Evolutionary conservation across 2,797 vertebrate species (phyloP), one percentile per base, ranked within the genome.

Genomic region (Falco concolor): DNA sequence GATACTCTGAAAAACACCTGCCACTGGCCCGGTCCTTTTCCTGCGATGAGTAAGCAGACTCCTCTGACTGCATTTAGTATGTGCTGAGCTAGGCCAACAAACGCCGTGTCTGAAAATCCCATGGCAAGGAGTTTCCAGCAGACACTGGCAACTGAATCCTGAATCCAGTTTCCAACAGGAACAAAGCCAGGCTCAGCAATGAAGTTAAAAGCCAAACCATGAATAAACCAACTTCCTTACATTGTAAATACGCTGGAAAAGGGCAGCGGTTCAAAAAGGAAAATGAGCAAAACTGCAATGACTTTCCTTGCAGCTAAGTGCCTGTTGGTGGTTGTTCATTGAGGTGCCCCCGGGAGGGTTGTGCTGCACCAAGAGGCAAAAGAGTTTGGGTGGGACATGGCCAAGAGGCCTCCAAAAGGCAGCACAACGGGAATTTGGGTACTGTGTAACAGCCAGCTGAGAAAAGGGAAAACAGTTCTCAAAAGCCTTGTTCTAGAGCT

Each of bases 171-270:
- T 74, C 86, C 84, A 89, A 52, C 27, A 93, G 92, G 84, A 94
- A 84, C 38, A 68, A 83, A 60, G 94, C 93, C 90, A 95, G 94
- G 45, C 90, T 75, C 86, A 90, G 69, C 77, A 95, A 32, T 4
- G 0, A 80, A 72, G 86, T 75, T 87, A 72, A 90, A 95, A 95
- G 92, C 84, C 86, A 95, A 92, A 38, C 75, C 59, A 19, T 64
- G 53, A 89, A 87, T 24, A 92, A 94, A 87, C 88, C 61, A 17
- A 74, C 81, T 96, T 96, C 91, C 96, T 97, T 89, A 68, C 54
- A 84, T 92, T 95, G 96, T 95, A 85, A 96, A 85, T 84, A 64
- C 14, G 3, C 87, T 3, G 4, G 88, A 67, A 95, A 94, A 92
- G 84, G 88, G 88, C 88, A 90, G 50, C 32, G 28, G 72, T 91